These are phyloP conservation scores for Grus americana DNA, from an alignment of 2,113 vertebrate genomes.

Conservation along the genomic window DNA sequence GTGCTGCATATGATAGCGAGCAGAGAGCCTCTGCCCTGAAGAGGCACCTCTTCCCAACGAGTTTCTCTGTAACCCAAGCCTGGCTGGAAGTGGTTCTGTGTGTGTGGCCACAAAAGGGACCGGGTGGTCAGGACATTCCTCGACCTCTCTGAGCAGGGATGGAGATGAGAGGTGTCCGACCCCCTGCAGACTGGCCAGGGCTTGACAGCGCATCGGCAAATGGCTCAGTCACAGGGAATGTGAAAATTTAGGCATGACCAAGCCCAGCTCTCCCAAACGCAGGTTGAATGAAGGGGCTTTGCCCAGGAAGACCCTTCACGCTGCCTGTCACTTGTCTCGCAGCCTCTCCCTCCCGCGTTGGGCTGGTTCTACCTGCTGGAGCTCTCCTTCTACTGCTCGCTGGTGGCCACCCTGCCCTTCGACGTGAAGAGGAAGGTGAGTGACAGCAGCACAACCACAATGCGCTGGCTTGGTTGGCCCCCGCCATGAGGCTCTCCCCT, in stretches of 20 bases:
- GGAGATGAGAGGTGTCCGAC: background rate
- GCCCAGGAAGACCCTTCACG: background rate
- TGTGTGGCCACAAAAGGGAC: background rate
- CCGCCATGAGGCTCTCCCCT: background rate
- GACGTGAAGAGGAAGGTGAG: constrained; percentile 83
- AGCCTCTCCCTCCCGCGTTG: constrained; percentile 67
- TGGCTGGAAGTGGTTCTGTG: background rate
- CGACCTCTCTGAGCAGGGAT: background rate
- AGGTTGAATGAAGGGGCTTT: background rate
- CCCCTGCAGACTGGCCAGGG: background rate
- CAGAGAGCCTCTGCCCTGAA: background rate
- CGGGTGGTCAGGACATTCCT: background rate
- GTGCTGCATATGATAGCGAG: background rate
- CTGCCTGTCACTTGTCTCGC: background rate
- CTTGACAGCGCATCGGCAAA: background rate
- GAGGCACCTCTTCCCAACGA: background rate
- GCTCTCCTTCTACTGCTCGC: constrained; percentile 80
- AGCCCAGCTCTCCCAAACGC: background rate
- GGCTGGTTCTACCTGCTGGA: constrained; percentile 83
- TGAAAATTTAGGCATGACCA: background rate
- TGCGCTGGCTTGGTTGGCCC: background rate
- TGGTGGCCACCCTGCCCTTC: constrained; percentile 77
- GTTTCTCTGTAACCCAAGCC: background rate
- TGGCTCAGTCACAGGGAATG: background rate
- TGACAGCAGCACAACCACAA: background rate